Evolutionary conservation across 2,113 vertebrate genomes (phyloP), one percentile per base, ranked within the genome.

Genomic region (Syngnathus scovelli): DNA sequence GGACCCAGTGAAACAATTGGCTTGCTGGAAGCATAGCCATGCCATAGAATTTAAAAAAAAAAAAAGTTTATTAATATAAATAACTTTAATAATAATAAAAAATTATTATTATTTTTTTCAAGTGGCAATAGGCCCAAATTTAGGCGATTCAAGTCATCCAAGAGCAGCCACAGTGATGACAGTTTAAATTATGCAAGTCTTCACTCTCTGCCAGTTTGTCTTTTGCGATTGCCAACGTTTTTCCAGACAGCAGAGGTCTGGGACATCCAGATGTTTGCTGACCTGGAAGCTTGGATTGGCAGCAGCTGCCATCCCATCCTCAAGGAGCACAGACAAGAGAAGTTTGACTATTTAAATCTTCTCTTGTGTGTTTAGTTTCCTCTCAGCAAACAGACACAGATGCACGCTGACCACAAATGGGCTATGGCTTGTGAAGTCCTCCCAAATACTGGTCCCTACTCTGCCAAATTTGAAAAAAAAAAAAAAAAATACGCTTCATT

Each of bases 181-280:
- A 54, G 61, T 9, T 27, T 69, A 66, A 75, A 62, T 73, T 61
- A 77, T 78, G 74, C 77, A 70, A 68, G 60, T 23, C 61, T 59
- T 59, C 36, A 44, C 49, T 67, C 39, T 44, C 46, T 58, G 19
- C 44, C 38, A 64, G 52, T 8, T 19, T 61, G 51, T 64, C 72
- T 76, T 58, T 64, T 48, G 6, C 13, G 27, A 21, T 23, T 54
- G 60, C 74, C 75, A 66, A 70, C 39, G 61, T 72, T 85, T 33
- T 64, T 75, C 73, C 70, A 71, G 68, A 44, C 69, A 33, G 46
- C 54, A 33, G 64, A 73, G 65, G 66, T 75, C 74, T 74, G 72
- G 68, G 74, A 75, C 59, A 62, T 56, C 81, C 89, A 90, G 88
- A 87, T 91, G 88, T 88, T 88, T 80, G 82, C 68, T 89, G 87